Evolutionary conservation across 1,140 invertebrate genomes (phyloP).

Genomic region (Diabrotica undecimpunctata): DNA sequence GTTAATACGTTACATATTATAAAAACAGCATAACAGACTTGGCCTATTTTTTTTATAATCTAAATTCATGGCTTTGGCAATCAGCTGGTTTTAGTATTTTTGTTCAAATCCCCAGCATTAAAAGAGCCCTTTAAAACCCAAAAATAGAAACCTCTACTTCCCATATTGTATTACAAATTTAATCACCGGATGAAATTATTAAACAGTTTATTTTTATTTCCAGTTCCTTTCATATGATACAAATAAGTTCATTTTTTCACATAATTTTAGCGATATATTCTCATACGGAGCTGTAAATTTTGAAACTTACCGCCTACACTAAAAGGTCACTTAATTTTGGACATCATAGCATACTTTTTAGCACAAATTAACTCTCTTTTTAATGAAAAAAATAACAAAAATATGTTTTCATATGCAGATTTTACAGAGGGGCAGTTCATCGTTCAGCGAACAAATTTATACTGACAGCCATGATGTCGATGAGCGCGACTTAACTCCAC

Average conservation of each 20-base stretch:
- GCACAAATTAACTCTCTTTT: conserved; percentile 28
- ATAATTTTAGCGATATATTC: neutral
- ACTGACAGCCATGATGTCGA: conserved; percentile 82
- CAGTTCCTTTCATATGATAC: neutral
- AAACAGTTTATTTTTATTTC: neutral
- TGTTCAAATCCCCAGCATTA: too few relatives aligned
- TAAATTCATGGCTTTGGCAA: neutral
- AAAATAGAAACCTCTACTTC: too few relatives aligned
- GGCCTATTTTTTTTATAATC: conserved; percentile 20
- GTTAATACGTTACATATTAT: conserved; percentile 7
- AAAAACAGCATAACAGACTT: conserved; percentile 10
- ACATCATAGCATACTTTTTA: conserved; percentile 38
- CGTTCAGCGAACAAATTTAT: conserved; percentile 78
- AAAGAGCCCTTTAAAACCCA: too few relatives aligned
- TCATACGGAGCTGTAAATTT: neutral
- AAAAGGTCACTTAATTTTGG: conserved; percentile 32
- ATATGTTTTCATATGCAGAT: conserved; percentile 43
- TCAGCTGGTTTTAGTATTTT: too few relatives aligned
- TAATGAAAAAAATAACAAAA: conserved; percentile 34
- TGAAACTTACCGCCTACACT: conserved; percentile 23
- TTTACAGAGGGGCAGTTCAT: conserved; percentile 72
- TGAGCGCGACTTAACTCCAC: conserved; percentile 72
- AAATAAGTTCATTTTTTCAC: conserved; percentile 9
- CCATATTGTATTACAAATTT: too few relatives aligned
- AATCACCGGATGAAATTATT: neutral